Base-by-base conservation (phyloP, 1,140 invertebrate genomes). In the Asbolus verrucosus region DNA sequence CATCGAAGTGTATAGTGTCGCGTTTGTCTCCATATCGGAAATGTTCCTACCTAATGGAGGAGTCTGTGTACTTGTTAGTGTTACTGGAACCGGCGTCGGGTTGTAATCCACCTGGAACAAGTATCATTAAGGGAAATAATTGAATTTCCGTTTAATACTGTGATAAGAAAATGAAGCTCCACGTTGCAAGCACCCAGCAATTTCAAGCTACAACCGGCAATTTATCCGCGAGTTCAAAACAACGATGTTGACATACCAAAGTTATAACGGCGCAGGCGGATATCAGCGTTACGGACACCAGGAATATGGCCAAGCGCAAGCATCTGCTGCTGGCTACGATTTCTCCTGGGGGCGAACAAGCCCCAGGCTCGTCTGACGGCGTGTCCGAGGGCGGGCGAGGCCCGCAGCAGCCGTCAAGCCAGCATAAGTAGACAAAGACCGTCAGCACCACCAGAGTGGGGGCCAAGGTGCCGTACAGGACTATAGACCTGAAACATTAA, bases 181-280 rank as follows among this genome's bases (percentile, higher is more conserved):
- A 36, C 33, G 33, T n/a, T 11, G 33, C 11, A 36, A 36, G 11
- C 33, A 36, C n/a, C 33, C 11, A 5, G 27, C 27, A 36, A 36
- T 36, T 63, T 15, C 24, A 11, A 27, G 30, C 30, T 63, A 36
- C n/a, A 11, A 16, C 2, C 14, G 13, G 61, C n/a, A 36, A 31
- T 30, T 65, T 54, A 36, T 36, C 33, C 33, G 6, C 11, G 6
- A 36, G 11, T n/a, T n/a, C n/a, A n/a, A n/a, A n/a, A n/a, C n/a
- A n/a, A n/a, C n/a, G n/a, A n/a, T n/a, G 30, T 4, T 9, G 8
- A 80, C 84, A 86, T 84, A 92, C 90, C 83, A 92, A 81, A 72
- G 89, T 90, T 19, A 92, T 87, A 18, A 91, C 86, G 21, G 90
- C 87, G 75, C 89, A 90, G 0, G 87, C 81, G 4, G 87, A 86